Evolutionary conservation across 2,113 vertebrate genomes (phyloP).

Genomic region (Garra rufa): DNA sequence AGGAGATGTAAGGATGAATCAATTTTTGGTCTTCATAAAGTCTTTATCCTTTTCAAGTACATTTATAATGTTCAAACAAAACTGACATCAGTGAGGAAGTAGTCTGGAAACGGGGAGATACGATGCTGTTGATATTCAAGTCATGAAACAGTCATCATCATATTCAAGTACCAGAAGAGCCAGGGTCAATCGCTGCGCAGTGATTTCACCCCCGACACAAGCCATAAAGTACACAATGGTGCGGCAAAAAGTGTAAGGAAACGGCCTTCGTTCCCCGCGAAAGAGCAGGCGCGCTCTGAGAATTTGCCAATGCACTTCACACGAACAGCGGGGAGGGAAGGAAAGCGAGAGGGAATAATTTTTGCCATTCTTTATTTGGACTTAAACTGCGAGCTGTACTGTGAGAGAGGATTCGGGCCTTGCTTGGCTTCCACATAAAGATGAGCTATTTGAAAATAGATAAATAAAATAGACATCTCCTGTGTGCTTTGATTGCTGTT

Average conservation of each 20-base stretch:
- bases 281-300: constrained; percentile 76
- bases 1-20: neutral
- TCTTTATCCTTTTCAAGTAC: constrained; percentile 43
- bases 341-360: constrained; percentile 65
- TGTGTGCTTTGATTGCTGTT: constrained; percentile 70
- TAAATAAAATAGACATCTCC: constrained; percentile 72
- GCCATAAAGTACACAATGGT: constrained; percentile 84
- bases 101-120: constrained; percentile 24
- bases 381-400: constrained; percentile 76
- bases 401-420: constrained; percentile 74
- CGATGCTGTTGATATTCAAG: constrained; percentile 75
- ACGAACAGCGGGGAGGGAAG: constrained; percentile 69
- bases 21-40: constrained; percentile 24
- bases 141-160: constrained; percentile 82
- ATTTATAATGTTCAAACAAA: constrained; percentile 45
- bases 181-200: constrained; percentile 82
- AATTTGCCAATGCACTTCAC: constrained; percentile 76
- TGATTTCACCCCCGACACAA: constrained; percentile 77
- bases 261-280: constrained; percentile 75
- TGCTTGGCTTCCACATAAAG: constrained; percentile 76
- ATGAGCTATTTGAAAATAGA: constrained; percentile 73
- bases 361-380: constrained; percentile 79
- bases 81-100: constrained; percentile 32
- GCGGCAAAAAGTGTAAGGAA: constrained; percentile 80
- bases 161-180: constrained; percentile 81